Base-by-base conservation (phyloP, 2,113 vertebrate species). In the Alosa alosa region DNA sequence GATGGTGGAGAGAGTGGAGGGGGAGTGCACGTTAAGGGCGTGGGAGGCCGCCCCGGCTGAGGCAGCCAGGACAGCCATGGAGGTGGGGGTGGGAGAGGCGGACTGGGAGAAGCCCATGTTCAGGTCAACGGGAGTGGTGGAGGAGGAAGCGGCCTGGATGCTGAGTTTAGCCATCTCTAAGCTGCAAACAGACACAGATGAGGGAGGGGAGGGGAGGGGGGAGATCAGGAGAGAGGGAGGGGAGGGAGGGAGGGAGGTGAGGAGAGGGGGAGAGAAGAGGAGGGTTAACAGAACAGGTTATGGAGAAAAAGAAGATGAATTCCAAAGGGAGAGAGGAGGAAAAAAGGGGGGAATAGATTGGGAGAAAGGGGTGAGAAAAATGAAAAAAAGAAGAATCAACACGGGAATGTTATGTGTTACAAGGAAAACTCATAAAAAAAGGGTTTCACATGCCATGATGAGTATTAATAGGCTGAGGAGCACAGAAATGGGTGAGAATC, bases 151-250 rank as follows among this genome's bases (percentile, higher is more conserved):
- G 90, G 96, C 95, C 96, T 97, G 97, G 96, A 96, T 97, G 96
- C 96, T 97, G 96, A 97, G 95, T 96, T 97, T 97, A 97, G 97
- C 97, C 97, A 98, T 97, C 96, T 98, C 97, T 97, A 98, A 96
- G 94, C 97, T 98, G 96, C 94, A 95, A 95, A 93, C 91, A 93
- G 95, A 94, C 94, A 95, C 55, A 93, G 91, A 92, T 93, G 94
- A 90, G 93, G 93, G 93, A 94, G 93, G 91, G 92, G 52, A 94
- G 92, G 88, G 92, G 91, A 92, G 93, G 91, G 91, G 93, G 93
- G 89, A 89, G 92, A 90, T 82, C 93, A 92, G 92, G 92, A 0
- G 55, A 50, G 39, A 88, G 86, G n/a, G 82, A 87, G 82, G 82
- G n/a, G n/a, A n/a, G n/a, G n/a, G n/a, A n/a, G n/a, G 52, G 82